Conservation (phyloP, 2,888 invertebrate species). For the Hermaeophaga mercurialis region DNA sequence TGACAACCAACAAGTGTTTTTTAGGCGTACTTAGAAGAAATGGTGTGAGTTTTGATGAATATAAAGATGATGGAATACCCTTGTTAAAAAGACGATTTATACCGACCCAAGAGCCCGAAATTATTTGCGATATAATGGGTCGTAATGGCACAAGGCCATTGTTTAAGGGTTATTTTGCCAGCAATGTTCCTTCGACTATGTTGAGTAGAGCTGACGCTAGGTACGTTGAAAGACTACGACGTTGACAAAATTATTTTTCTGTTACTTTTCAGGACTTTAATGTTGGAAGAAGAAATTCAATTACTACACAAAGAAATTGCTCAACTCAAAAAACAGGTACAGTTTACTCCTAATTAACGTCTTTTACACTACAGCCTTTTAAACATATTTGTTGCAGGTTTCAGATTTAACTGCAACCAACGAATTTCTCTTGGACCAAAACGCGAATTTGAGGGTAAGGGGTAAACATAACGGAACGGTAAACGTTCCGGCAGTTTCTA, state of each 20-base stretch:
- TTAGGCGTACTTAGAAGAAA: slow-evolving; percentile 42
- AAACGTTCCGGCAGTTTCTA: slow-evolving; percentile 65
- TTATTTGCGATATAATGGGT: slow-evolving; percentile 42
- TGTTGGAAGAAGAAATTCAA: slow-evolving; percentile 71
- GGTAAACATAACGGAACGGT: slow-evolving; percentile 63
- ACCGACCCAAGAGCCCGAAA: slow-evolving; percentile 42
- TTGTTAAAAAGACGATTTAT: slow-evolving; percentile 53
- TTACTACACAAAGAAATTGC: slow-evolving; percentile 70
- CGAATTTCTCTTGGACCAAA: slow-evolving; percentile 78
- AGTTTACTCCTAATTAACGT: background rate
- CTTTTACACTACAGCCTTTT: background rate
- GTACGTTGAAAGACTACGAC: slow-evolving; percentile 35
- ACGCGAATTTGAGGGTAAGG: slow-evolving; percentile 71
- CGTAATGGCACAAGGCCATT: slow-evolving; percentile 35
- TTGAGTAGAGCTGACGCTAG: slow-evolving; percentile 51
- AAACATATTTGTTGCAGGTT: slow-evolving; percentile 55
- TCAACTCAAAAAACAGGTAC: slow-evolving; percentile 71
- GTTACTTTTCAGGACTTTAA: slow-evolving; percentile 54
- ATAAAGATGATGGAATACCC: slow-evolving; percentile 52
- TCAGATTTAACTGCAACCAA: slow-evolving; percentile 76
- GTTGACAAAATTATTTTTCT: background rate
- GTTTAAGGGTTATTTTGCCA: slow-evolving; percentile 55
- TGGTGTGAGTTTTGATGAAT: slow-evolving; percentile 49
- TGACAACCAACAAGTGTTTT: background rate
- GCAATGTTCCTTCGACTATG: slow-evolving; percentile 53